Conservation (phyloP, 1,140 invertebrate species). For the Neuroterus valhalla region DNA sequence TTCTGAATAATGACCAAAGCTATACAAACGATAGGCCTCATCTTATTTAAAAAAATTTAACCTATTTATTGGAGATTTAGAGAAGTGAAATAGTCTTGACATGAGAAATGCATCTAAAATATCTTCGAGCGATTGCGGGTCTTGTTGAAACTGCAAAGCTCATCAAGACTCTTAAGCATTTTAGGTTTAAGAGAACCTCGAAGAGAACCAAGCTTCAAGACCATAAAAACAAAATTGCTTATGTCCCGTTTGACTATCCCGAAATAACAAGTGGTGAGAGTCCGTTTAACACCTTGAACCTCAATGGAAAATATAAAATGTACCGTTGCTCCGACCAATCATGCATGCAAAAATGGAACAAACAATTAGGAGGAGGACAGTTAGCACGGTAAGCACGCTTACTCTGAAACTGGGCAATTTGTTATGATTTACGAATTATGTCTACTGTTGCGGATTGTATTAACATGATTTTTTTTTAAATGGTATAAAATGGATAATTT, state of each 20-base stretch:
- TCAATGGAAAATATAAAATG: conserved; percentile 16
- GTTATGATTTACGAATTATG: not conserved
- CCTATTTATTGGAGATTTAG: no score
- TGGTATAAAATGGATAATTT: no score
- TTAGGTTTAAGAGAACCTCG: no score
- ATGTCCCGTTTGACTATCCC: conserved; percentile 2
- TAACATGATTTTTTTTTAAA: no score
- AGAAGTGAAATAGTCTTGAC: no score
- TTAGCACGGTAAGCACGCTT: no score
- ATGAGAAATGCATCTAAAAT: no score
- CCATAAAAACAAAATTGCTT: conserved; percentile 9
- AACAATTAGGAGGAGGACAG: not conserved
- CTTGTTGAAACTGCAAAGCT: not conserved
- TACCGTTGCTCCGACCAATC: conserved; percentile 37
- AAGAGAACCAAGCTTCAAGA: not conserved
- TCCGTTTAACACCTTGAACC: conserved; percentile 1
- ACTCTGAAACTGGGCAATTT: conserved; percentile 11
- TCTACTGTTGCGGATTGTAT: no score
- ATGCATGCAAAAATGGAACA: conserved; percentile 23
- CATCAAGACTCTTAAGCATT: not conserved
- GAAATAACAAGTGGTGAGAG: conserved; percentile 4
- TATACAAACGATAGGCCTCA: no score
- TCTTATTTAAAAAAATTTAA: no score
- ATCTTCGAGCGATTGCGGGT: no score
- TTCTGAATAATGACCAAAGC: no score